A percentile compares a stretch with the other conserved stretches of the same genome.
These are phyloP conservation scores for Cremastobaeus sp. DNA, from an alignment of 2,888 invertebrate species.

Conservation along the genomic window DNA sequence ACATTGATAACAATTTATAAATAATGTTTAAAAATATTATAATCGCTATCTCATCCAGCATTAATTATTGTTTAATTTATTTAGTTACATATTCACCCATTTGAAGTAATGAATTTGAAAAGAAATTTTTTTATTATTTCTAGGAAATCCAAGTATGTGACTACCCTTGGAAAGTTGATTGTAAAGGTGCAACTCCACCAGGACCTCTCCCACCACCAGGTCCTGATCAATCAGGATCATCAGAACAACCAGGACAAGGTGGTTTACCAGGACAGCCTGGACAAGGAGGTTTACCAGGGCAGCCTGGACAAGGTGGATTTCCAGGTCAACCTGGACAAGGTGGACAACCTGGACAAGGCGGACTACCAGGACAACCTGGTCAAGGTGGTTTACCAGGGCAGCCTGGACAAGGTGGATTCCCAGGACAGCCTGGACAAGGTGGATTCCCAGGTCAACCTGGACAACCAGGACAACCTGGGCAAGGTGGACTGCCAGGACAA, in stretches of 20 bases:
- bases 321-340: constrained; percentile 31
- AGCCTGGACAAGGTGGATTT: constrained; percentile 60
- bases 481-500: constrained; percentile 22
- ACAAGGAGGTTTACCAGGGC: constrained; percentile 57
- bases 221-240: not conserved
- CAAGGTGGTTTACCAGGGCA: constrained; percentile 46
- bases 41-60: no score
- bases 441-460: constrained; percentile 69
- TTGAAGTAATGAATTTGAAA: not conserved
- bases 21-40: no score
- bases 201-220: constrained; percentile 60
- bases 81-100: not conserved
- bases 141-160: constrained; percentile 84
- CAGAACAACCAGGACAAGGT: constrained; percentile 12
- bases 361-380: constrained; percentile 43
- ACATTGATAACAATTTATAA: not conserved
- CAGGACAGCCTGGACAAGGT: constrained; percentile 41
- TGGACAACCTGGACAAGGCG: constrained; percentile 25
- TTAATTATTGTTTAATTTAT: not conserved
- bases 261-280: constrained; percentile 63
- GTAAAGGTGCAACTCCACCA: constrained; percentile 76
- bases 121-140: not conserved
- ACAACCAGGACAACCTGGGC: constrained; percentile 39
- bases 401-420: constrained; percentile 56
- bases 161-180: constrained; percentile 82